Evolutionary conservation across 2,113 vertebrate species (phyloP).

Genomic region (Urocynchramus pylzowi): DNA sequence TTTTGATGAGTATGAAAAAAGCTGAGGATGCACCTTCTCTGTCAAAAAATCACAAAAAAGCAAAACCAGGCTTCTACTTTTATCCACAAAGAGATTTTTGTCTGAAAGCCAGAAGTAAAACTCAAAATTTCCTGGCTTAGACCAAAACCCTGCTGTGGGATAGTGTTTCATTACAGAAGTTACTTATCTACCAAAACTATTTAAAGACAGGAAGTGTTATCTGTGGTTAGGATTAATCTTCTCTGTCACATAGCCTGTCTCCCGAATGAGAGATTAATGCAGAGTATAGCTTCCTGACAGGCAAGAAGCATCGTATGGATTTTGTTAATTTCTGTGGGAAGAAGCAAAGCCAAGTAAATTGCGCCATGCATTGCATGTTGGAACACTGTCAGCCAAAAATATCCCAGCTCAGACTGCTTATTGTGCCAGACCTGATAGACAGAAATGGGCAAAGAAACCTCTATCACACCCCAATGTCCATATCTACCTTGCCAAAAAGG

Average conservation of each 20-base stretch:
- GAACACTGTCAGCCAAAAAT: conserved; percentile 19
- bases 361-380: neutral
- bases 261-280: conserved; percentile 36
- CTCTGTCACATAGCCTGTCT: conserved; percentile 30
- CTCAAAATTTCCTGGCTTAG: conserved; percentile 6
- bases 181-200: conserved; percentile 55
- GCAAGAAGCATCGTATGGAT: neutral
- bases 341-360: conserved; percentile 47
- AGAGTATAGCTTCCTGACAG: conserved; percentile 16
- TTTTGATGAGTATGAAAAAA: neutral
- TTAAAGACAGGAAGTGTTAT: conserved; percentile 55
- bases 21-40: neutral
- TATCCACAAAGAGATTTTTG: neutral
- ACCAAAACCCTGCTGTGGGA: neutral
- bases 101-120: conserved; percentile 26
- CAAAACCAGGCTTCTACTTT: neutral
- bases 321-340: conserved; percentile 41
- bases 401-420: neutral
- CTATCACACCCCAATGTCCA: neutral
- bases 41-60: neutral
- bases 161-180: conserved; percentile 25
- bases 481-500: neutral
- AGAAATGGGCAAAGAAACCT: neutral
- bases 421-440: neutral
- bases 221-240: conserved; percentile 59